Conservation (phyloP, 2,113 vertebrate genomes). For the Notothenia rossii region DNA sequence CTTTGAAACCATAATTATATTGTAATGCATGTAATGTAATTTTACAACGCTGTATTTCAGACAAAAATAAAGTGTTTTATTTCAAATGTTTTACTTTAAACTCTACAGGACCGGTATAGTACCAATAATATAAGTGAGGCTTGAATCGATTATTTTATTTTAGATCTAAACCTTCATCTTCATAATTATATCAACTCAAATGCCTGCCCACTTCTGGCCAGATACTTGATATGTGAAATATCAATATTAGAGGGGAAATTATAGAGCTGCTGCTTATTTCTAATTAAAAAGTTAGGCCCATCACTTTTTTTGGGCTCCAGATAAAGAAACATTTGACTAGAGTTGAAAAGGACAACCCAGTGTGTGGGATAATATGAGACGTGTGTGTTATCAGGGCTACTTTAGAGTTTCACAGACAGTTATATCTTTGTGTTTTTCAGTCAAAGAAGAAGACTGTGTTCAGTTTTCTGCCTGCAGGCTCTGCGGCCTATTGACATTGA, state of each 20-base stretch:
- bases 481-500: not conserved
- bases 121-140: not conserved
- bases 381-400: not conserved
- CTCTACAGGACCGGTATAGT: not conserved
- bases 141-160: not conserved
- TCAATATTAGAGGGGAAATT: not conserved
- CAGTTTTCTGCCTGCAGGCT: conserved; percentile 4
- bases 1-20: too few species aligned
- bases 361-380: not conserved
- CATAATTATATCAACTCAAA: not conserved
- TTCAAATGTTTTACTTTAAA: not conserved
- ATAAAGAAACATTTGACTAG: not conserved
- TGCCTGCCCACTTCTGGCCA: not conserved
- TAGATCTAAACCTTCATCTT: not conserved
- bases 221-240: not conserved
- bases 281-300: not conserved
- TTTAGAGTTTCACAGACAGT: conserved; percentile 2
- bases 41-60: too few species aligned
- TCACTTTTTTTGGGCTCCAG: not conserved
- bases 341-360: not conserved
- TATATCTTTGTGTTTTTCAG: conserved; percentile 4
- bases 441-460: not conserved
- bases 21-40: too few species aligned
- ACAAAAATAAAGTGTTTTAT: too few species aligned
- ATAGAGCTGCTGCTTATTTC: not conserved